Conservation (phyloP, 2,113 vertebrate species). For the Romanogobio albipinnatus region DNA sequence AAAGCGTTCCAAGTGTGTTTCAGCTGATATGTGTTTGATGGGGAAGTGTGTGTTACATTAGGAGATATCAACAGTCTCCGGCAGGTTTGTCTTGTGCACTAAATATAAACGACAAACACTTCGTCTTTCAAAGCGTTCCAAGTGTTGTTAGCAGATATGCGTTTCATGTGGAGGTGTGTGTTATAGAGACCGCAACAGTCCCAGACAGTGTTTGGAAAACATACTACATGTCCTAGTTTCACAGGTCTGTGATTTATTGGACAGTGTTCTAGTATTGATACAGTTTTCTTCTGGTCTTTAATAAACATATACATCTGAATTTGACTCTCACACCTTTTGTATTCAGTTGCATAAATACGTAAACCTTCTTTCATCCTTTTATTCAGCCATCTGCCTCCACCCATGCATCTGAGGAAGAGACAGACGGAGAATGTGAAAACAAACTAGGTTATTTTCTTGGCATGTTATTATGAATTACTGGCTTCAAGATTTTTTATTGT, state of each 20-base stretch:
- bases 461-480: slow-evolving; percentile 19
- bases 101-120: slow-evolving; percentile 20
- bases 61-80: slow-evolving; percentile 12
- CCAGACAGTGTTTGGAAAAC: slow-evolving; percentile 6
- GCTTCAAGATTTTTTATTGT: neutral
- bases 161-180: slow-evolving; percentile 13
- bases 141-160: slow-evolving; percentile 26
- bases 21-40: slow-evolving; percentile 1
- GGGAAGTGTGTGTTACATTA: neutral
- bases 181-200: neutral
- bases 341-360: slow-evolving; percentile 37
- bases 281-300: slow-evolving; percentile 24
- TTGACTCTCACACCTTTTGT: slow-evolving; percentile 18
- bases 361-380: slow-evolving; percentile 43
- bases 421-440: neutral
- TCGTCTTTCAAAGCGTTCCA: slow-evolving; percentile 17
- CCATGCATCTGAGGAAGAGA: slow-evolving; percentile 17
- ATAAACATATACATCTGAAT: slow-evolving; percentile 7
- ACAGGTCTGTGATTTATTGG: slow-evolving; percentile 35
- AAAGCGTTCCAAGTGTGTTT: slow-evolving; percentile 12
- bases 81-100: neutral
- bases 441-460: slow-evolving; percentile 19
- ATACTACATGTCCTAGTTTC: slow-evolving; percentile 7
- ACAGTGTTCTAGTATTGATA: slow-evolving; percentile 50
- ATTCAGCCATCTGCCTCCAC: slow-evolving; percentile 45